A percentile compares a stretch with the other conserved stretches of the same genome.
Evolutionary conservation across 2,888 invertebrate species (phyloP).

Genomic region (Parasteatoda lunata): DNA sequence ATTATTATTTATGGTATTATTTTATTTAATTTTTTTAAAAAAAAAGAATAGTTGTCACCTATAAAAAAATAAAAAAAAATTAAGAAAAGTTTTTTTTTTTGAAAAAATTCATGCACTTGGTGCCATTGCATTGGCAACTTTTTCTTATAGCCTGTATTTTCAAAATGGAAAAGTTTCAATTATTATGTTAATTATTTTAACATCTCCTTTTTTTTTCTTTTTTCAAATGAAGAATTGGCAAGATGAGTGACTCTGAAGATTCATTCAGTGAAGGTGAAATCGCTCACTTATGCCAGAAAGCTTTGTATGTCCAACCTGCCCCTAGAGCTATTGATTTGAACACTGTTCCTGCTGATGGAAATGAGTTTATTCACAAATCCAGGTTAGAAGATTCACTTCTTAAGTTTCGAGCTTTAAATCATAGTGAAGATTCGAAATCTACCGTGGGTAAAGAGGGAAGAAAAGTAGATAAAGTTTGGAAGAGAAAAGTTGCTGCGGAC

Average conservation of each 20-base stretch:
- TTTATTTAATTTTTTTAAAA: no score
- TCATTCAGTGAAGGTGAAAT: background rate
- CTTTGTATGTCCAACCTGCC: background rate
- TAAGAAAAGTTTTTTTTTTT: no score
- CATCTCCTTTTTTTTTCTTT: background rate
- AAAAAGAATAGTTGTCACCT: no score
- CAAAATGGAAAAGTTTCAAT: no score
- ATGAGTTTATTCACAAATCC: conserved; percentile 5
- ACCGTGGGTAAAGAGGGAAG: no score
- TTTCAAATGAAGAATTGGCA: background rate
- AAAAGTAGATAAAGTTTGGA: background rate
- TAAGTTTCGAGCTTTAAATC: background rate
- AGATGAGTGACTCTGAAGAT: background rate
- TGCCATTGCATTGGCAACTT: no score
- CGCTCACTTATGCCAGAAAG: background rate
- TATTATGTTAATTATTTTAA: no score
- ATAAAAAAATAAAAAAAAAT: no score
- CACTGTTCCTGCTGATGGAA: background rate
- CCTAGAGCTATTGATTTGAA: background rate
- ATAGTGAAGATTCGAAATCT: no score
- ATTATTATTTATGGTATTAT: no score
- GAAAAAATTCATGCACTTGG: no score
- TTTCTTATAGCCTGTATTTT: no score
- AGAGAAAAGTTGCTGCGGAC: background rate
- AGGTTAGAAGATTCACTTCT: background rate